Conservation (phyloP, 1,140 invertebrate genomes). For the Drosophila nannoptera region DNA sequence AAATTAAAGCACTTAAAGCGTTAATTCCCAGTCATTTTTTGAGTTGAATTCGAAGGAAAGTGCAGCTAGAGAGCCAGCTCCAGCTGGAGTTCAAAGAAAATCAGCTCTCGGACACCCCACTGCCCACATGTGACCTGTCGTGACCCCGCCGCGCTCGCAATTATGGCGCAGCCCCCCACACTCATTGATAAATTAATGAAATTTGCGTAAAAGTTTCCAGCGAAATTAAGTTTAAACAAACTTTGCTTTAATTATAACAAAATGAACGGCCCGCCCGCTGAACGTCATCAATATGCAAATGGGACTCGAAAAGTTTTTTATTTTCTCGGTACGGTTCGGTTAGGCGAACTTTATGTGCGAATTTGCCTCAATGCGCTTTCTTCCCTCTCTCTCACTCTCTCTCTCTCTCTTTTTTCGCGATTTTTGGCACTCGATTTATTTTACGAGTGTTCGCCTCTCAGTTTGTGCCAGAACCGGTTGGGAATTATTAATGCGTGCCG, state of each 20-base stretch:
- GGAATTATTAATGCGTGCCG: constrained; percentile 6
- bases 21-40: no score
- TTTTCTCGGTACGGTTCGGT: neutral
- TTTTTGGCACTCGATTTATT: constrained; percentile 4
- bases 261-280: neutral
- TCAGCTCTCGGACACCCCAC: no score
- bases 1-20: no score
- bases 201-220: constrained; percentile 22
- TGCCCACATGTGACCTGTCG: no score
- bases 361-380: neutral
- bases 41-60: no score
- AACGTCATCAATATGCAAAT: constrained; percentile 44
- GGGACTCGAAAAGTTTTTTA: constrained; percentile 1
- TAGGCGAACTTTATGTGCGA: constrained; percentile 2
- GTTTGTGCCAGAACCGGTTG: constrained; percentile 3
- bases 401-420: constrained; percentile 4
- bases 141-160: neutral
- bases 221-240: constrained; percentile 42
- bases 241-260: constrained; percentile 42
- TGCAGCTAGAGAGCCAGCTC: neutral
- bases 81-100: no score
- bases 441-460: neutral
- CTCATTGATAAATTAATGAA: constrained; percentile 34
- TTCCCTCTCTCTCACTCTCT: neutral
- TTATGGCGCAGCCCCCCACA: constrained; percentile 6